A percentile compares a stretch with the other conserved stretches of the same genome.
Conservation (phyloP, 1,140 invertebrate genomes). For the Melanaphis sacchari region DNA sequence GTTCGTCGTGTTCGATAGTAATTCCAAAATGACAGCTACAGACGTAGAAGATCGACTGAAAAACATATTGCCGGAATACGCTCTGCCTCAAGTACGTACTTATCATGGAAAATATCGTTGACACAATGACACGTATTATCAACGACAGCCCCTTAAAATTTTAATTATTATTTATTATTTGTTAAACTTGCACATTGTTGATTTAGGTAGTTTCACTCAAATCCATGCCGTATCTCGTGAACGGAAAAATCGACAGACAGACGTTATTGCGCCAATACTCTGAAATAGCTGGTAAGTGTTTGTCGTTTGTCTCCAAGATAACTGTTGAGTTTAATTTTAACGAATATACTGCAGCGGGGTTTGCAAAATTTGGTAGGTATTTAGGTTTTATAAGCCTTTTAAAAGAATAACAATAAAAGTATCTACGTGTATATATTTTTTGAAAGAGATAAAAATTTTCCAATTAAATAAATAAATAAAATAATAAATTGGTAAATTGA, state of each 20-base stretch:
- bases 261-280: conserved; percentile 74
- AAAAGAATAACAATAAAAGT: not conserved
- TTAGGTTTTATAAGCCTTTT: not conserved
- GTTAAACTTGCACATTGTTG: not conserved
- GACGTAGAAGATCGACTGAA: conserved; percentile 72
- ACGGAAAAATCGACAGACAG: conserved; percentile 86
- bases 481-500: not conserved
- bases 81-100: conserved; percentile 73
- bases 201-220: conserved; percentile 74
- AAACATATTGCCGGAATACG: conserved; percentile 74
- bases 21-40: conserved; percentile 67
- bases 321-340: not conserved
- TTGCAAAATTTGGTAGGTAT: not conserved
- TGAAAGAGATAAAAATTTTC: not conserved
- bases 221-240: conserved; percentile 78
- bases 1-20: conserved; percentile 72
- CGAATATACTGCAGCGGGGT: not conserved
- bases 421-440: not conserved
- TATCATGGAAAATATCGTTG: not conserved
- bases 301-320: not conserved
- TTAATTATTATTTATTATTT: not conserved
- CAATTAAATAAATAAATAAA: too few species aligned
- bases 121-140: too few species aligned
- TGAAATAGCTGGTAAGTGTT: conserved; percentile 33
- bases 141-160: not conserved